Evolutionary conservation across 30 jellyfish, hydroid and myxozoan genomes (phyloP).

Genomic region (Hydra vulgaris): DNA sequence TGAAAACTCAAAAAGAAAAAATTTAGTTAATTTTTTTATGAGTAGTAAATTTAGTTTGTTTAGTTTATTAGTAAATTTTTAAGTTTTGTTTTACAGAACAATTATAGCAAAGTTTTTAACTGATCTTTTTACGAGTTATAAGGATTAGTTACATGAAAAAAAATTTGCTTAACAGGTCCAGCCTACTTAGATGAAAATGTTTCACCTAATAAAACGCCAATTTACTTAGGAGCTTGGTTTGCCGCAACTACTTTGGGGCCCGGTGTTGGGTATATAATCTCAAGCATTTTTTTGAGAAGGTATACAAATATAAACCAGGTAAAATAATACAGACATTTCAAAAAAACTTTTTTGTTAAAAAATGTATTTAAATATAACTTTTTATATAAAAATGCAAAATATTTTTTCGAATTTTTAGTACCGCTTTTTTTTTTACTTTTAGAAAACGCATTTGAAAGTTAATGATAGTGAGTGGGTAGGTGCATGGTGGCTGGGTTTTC

Average conservation of each 20-base stretch:
- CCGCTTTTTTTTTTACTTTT: background rate
- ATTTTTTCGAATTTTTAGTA: no score
- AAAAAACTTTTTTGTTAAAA: no score
- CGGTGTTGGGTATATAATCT: conserved; percentile 55
- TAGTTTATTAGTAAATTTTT: no score
- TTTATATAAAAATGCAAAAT: no score
- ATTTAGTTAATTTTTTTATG: no score
- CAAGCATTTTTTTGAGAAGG: conserved; percentile 47
- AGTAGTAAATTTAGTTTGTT: no score
- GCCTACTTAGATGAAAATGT: conserved; percentile 79
- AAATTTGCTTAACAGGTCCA: conserved; percentile 31
- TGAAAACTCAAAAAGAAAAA: no score
- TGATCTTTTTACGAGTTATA: no score
- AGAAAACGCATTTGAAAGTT: background rate
- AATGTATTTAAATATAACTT: no score
- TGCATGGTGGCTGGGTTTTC: conserved; percentile 86
- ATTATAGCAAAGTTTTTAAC: background rate
- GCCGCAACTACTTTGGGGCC: conserved; percentile 67
- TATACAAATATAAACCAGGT: conserved; percentile 51
- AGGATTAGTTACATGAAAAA: no score
- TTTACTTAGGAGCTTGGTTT: conserved; percentile 69
- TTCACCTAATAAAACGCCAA: conserved; percentile 61
- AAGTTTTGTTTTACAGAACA: no score
- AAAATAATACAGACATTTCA: background rate
- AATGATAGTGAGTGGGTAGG: conserved; percentile 56